Evolutionary conservation across 1,140 invertebrate genomes (phyloP).

Genomic region (Ceratina australensis): DNA sequence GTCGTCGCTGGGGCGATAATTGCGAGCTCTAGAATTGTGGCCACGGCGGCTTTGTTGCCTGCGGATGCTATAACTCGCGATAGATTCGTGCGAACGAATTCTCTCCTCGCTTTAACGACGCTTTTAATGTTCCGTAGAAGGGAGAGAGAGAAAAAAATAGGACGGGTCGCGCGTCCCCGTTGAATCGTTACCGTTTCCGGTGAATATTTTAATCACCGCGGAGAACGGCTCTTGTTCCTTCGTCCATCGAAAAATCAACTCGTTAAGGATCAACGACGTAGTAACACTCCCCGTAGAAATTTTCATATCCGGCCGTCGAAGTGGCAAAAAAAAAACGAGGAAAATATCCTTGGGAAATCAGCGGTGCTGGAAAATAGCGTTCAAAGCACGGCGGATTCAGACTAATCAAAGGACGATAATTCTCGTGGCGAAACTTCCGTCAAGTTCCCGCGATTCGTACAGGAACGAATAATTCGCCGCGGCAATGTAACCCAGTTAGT

Average conservation of each 20-base stretch:
- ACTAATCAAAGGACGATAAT: slow-evolving; percentile 19
- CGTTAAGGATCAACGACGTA: too few species aligned
- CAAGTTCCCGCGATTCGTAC: slow-evolving; percentile 31
- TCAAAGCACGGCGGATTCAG: background rate
- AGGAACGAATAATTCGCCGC: slow-evolving; percentile 38
- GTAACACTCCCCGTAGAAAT: background rate
- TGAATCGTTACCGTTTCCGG: slow-evolving; percentile 15
- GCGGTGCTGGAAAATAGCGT: too few species aligned
- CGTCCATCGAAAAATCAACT: background rate
- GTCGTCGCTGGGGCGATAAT: slow-evolving; percentile 26
- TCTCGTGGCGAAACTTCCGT: slow-evolving; percentile 13
- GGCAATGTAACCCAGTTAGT: slow-evolving; percentile 43
- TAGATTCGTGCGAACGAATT: slow-evolving; percentile 8
- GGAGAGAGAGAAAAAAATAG: too few species aligned
- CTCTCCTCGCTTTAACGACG: background rate
- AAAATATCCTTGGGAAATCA: too few species aligned
- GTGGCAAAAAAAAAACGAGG: too few species aligned
- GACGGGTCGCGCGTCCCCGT: background rate
- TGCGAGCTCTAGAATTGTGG: slow-evolving; percentile 23
- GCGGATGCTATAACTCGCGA: slow-evolving; percentile 20
- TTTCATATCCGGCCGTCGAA: background rate
- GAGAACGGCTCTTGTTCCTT: background rate
- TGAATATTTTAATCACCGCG: slow-evolving; percentile 14
- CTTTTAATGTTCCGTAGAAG: slow-evolving; percentile 4
- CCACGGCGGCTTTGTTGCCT: background rate